Evolutionary conservation across 2,797 vertebrate genomes (phyloP).

Genomic region (Pangasius larnaudii): DNA sequence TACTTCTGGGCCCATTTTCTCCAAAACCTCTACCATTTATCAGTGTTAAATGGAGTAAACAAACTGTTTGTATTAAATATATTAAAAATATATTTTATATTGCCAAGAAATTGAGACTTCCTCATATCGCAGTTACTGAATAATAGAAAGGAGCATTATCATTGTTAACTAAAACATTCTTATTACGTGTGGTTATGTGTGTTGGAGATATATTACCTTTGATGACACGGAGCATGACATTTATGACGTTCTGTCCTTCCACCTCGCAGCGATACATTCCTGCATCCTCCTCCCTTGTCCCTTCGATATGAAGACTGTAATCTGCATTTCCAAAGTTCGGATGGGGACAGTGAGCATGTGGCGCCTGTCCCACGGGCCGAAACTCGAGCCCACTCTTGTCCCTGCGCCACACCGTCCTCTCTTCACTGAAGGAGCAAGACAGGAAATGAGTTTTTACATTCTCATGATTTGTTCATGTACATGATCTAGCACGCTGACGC

Average conservation of each 20-base stretch:
- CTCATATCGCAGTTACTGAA: not conserved
- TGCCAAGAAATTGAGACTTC: not conserved
- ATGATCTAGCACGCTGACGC: not conserved
- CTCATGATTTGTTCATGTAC: not conserved
- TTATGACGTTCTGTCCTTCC: accelerated
- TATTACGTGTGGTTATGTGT: constrained; percentile 1
- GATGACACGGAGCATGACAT: constrained; percentile 69
- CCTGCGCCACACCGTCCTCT: constrained; percentile 74
- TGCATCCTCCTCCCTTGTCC: constrained; percentile 62
- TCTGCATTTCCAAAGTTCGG: constrained; percentile 55
- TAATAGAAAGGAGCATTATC: not conserved
- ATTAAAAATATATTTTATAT: not conserved
- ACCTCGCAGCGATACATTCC: constrained; percentile 70
- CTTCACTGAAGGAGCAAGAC: constrained; percentile 7
- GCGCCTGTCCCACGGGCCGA: constrained; percentile 53
- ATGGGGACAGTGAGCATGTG: constrained; percentile 57
- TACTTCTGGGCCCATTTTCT: not conserved
- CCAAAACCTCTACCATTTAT: not conserved
- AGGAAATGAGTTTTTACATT: not conserved
- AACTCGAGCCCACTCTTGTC: constrained; percentile 70
- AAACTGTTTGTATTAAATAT: not conserved
- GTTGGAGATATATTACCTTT: constrained; percentile 64
- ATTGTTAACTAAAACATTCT: not conserved
- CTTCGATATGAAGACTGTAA: constrained; percentile 70
- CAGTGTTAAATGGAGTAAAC: not conserved